A percentile compares a stretch with the other conserved stretches of the same genome.
Evolutionary conservation across 2,888 invertebrate species (phyloP).

Genomic region (Chymomyza caudatula): DNA sequence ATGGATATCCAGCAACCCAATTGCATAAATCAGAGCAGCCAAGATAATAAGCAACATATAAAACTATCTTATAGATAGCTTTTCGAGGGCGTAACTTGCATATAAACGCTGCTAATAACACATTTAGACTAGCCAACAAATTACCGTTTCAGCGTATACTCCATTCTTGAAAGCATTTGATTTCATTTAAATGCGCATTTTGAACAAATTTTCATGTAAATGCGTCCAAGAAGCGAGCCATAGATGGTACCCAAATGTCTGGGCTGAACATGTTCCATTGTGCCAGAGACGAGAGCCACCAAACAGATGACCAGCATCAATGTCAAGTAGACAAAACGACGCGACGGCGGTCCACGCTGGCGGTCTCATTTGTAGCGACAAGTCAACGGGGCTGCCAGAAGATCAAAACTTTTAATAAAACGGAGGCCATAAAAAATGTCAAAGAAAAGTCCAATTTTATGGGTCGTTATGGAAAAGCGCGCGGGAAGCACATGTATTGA

Average conservation of each 20-base stretch:
- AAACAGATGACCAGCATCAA: constrained; percentile 64
- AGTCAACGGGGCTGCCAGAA: not conserved
- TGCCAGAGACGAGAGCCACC: not conserved
- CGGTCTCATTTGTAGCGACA: constrained; percentile 62
- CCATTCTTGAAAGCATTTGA: constrained; percentile 45
- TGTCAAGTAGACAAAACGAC: constrained; percentile 59
- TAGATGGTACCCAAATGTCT: constrained; percentile 7
- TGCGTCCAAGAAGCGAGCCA: constrained; percentile 25
- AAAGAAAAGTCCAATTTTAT: constrained; percentile 46
- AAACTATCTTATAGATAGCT: constrained; percentile 1
- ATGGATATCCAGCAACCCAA: constrained; percentile 50
- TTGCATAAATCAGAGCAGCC: constrained; percentile 66
- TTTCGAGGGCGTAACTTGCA: constrained; percentile 32
- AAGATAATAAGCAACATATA: too few species aligned
- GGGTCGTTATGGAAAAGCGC: not conserved
- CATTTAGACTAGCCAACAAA: constrained; percentile 68
- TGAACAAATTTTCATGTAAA: constrained; percentile 69
- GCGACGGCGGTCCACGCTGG: constrained; percentile 60
- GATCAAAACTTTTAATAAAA: constrained; percentile 38
- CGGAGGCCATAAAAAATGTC: constrained; percentile 1
- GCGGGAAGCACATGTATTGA: constrained; percentile 41
- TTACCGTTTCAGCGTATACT: constrained; percentile 70
- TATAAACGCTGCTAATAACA: constrained; percentile 70
- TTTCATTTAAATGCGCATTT: constrained; percentile 59
- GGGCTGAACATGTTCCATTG: too few species aligned